Conservation (phyloP, 2,797 vertebrate genomes). For the Cuniculus paca region DNA sequence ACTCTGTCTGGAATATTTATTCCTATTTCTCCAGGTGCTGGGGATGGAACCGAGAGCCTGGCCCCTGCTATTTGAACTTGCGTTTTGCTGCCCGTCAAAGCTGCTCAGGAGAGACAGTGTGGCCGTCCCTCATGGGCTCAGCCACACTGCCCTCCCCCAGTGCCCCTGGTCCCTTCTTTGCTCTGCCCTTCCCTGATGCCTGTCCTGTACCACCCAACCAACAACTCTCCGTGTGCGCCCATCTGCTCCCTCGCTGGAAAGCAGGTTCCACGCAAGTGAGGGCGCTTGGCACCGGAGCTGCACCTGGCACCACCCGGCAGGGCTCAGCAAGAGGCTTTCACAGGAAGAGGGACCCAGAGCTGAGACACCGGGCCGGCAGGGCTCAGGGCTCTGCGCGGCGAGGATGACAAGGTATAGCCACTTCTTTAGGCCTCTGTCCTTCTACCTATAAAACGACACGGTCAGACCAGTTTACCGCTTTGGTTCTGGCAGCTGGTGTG, state of each 20-base stretch:
- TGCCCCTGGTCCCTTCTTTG: neutral
- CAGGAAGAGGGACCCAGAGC: neutral
- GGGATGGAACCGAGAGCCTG: neutral
- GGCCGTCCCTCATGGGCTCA: neutral
- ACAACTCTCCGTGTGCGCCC: neutral
- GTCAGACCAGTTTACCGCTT: neutral
- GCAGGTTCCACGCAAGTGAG: neutral
- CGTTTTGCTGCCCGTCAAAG: too few species aligned
- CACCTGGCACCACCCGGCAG: neutral
- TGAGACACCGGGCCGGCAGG: neutral
- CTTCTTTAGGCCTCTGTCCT: neutral
- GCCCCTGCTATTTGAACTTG: neutral
- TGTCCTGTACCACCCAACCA: too few species aligned
- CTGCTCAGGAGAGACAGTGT: neutral
- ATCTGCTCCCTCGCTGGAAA: neutral
- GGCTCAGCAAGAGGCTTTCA: neutral
- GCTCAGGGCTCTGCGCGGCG: too few species aligned
- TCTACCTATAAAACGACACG: neutral
- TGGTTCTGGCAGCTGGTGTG: too few species aligned
- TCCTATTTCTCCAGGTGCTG: neutral
- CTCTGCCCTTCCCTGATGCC: too few species aligned
- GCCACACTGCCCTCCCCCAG: neutral
- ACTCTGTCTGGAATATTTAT: neutral
- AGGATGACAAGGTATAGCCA: neutral
- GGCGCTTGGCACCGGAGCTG: neutral